phyloP scores from a whole-genome alignment of 2,888 invertebrate genomes.

The Microplitis manilae region DNA sequence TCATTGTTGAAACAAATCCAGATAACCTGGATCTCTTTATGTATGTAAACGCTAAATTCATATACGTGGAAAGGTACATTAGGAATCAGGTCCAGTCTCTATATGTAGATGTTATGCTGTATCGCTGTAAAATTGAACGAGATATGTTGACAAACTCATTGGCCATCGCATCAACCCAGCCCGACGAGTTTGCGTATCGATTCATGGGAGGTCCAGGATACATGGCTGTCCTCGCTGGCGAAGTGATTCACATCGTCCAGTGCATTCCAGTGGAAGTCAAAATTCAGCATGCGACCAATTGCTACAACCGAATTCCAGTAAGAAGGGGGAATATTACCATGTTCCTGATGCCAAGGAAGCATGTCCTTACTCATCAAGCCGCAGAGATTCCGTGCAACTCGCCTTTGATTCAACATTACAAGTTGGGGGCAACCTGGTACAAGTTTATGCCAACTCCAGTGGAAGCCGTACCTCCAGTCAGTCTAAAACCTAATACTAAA shows the following conservation, averaged over 20 bases:
- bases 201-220: conserved; percentile 53
- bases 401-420: conserved; percentile 45
- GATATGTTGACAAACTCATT: conserved; percentile 54
- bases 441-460: conserved; percentile 19
- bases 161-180: conserved; percentile 47
- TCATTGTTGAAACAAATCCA: conserved; percentile 31
- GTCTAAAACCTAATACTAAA: conserved; percentile 29
- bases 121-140: conserved; percentile 52
- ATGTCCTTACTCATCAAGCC: conserved; percentile 48
- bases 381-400: conserved; percentile 49
- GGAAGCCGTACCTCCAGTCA: conserved; percentile 18
- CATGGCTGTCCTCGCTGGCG: conserved; percentile 52
- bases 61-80: conserved; percentile 55
- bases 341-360: conserved; percentile 51
- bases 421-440: conserved; percentile 49
- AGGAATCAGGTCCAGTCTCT: conserved; percentile 45
- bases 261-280: conserved; percentile 51
- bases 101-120: conserved; percentile 47
- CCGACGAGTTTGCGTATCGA: conserved; percentile 52
- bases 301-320: conserved; percentile 55
- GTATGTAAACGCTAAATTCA: conserved; percentile 56
- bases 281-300: conserved; percentile 44
- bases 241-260: conserved; percentile 53
- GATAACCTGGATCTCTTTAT: conserved; percentile 50
- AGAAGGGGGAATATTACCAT: conserved; percentile 43